Conservation (phyloP, 2,888 invertebrate species). For the Nezara viridula region DNA sequence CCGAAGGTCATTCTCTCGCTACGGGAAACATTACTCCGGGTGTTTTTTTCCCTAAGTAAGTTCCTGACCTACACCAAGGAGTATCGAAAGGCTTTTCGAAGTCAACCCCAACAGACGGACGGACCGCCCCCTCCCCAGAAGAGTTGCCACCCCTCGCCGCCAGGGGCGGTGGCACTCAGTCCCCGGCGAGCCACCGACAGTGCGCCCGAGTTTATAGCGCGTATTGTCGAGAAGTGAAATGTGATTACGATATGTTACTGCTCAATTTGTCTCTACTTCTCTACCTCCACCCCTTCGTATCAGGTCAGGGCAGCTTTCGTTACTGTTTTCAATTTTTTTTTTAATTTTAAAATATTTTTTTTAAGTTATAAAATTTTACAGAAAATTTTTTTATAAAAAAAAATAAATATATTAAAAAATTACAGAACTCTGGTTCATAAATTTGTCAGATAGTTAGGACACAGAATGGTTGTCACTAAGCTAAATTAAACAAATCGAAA, state of each 20-base stretch:
- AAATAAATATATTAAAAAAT: too few relatives aligned
- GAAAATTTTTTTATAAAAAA: too few relatives aligned
- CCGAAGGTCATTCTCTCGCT: not conserved
- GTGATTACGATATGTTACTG: constrained; percentile 52
- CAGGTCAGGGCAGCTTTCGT: not conserved
- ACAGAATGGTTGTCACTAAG: too few relatives aligned
- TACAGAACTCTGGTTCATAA: too few relatives aligned
- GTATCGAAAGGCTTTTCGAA: not conserved
- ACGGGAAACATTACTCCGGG: not conserved
- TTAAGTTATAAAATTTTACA: too few relatives aligned
- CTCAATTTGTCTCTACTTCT: constrained; percentile 51
- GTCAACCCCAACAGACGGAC: not conserved
- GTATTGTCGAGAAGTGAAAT: constrained; percentile 42
- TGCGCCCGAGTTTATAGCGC: constrained; percentile 35
- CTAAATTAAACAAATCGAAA: too few relatives aligned
- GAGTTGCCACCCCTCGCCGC: not conserved
- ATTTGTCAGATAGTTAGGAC: too few relatives aligned
- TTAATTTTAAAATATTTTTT: too few relatives aligned
- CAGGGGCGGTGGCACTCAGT: constrained; percentile 22
- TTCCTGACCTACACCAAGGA: not conserved
- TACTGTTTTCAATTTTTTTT: not conserved
- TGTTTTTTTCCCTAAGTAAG: not conserved
- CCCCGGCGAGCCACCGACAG: constrained; percentile 25
- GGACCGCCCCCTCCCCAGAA: not conserved
- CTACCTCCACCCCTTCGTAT: constrained; percentile 33